A percentile compares a stretch with the other conserved stretches of the same genome.
Conservation (phyloP, 2,113 vertebrate genomes). For the Zosterops borbonicus region DNA sequence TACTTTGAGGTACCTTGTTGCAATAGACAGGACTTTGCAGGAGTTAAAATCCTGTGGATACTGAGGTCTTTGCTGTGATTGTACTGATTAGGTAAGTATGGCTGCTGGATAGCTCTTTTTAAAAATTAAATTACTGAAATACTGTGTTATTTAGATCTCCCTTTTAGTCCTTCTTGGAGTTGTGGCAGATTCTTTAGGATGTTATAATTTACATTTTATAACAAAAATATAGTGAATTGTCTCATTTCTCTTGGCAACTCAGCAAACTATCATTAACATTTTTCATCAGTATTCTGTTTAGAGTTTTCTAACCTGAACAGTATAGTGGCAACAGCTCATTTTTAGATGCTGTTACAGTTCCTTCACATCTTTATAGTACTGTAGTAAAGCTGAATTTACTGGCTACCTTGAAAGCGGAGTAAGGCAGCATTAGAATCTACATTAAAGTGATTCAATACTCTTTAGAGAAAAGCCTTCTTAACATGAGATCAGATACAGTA, state of each 20-base stretch:
- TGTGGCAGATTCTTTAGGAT: constrained; percentile 43
- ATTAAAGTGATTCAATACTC: constrained; percentile 72
- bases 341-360: constrained; percentile 70
- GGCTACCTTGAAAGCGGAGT: constrained; percentile 68
- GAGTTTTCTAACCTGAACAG: constrained; percentile 66
- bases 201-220: constrained; percentile 52
- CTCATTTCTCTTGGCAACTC: constrained; percentile 60
- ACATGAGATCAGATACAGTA: constrained; percentile 65
- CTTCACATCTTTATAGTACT: constrained; percentile 74
- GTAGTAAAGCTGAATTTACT: constrained; percentile 77
- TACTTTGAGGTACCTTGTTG: background rate
- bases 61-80: background rate
- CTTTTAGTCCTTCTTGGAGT: constrained; percentile 16
- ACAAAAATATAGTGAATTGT: constrained; percentile 55
- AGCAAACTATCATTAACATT: constrained; percentile 66
- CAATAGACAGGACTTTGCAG: background rate
- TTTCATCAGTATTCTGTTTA: constrained; percentile 72
- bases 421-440: constrained; percentile 56
- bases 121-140: constrained; percentile 19
- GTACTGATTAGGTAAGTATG: background rate
- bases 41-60: background rate
- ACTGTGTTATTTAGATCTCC: constrained; percentile 12
- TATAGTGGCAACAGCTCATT: constrained; percentile 70
- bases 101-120: background rate
- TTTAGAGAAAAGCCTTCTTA: constrained; percentile 67